Percentiles rank a stretch among this genome's conserved stretches.
Conservation (phyloP, 2,888 invertebrate genomes). For the Troides aeacus region DNA sequence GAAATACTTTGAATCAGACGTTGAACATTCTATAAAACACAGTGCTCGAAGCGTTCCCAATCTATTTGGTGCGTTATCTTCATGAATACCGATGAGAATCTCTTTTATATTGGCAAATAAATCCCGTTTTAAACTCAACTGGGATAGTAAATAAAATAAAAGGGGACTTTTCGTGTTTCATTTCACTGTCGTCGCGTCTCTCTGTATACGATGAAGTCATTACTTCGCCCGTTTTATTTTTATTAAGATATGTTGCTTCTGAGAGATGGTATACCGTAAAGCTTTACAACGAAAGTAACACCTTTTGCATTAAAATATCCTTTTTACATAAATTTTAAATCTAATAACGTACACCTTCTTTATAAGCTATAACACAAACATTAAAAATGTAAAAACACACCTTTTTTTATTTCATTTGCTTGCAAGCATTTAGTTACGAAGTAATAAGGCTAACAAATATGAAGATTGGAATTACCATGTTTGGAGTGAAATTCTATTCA, state of each 20-base stretch:
- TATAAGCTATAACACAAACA: too few species aligned
- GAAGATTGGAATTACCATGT: too few species aligned
- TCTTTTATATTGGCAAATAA: slow-evolving; percentile 65
- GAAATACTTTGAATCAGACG: neutral
- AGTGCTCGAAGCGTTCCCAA: slow-evolving; percentile 27
- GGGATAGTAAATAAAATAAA: slow-evolving; percentile 67
- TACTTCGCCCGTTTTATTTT: slow-evolving; percentile 61
- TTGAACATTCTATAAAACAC: slow-evolving; percentile 9
- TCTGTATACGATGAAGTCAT: slow-evolving; percentile 53
- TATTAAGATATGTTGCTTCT: slow-evolving; percentile 68
- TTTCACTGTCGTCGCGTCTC: slow-evolving; percentile 47
- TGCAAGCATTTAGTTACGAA: too few species aligned
- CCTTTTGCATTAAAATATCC: slow-evolving; percentile 12
- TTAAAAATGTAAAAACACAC: too few species aligned
- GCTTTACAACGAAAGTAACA: slow-evolving; percentile 38
- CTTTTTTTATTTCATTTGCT: too few species aligned
- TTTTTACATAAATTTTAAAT: neutral
- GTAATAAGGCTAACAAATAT: too few species aligned
- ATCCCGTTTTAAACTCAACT: slow-evolving; percentile 67
- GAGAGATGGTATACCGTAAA: slow-evolving; percentile 45
- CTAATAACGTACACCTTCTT: too few species aligned
- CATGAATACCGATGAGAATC: slow-evolving; percentile 46
- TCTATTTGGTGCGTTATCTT: slow-evolving; percentile 38
- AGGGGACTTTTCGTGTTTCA: slow-evolving; percentile 63
- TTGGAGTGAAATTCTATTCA: too few species aligned